A percentile compares a stretch with the other conserved stretches of the same genome.
These are phyloP conservation scores for Mesembrinibis cayennensis DNA, from an alignment of 2,113 vertebrate genomes.

Conservation along the genomic window DNA sequence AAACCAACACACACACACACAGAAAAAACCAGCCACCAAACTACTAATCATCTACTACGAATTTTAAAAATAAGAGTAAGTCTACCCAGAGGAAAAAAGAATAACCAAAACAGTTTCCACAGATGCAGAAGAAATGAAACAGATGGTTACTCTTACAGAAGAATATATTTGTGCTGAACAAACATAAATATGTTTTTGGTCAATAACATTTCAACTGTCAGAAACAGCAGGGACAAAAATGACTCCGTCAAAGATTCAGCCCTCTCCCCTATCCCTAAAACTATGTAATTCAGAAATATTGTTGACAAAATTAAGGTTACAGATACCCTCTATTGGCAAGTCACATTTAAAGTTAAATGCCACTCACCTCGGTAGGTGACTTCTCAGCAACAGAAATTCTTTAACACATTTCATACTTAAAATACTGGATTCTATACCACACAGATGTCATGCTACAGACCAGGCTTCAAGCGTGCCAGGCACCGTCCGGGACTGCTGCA, in stretches of 20 bases:
- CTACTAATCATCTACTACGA: not conserved
- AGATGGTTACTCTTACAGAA: conserved; percentile 8
- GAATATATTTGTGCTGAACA: not conserved
- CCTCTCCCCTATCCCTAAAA: not conserved
- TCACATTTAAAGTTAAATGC: not conserved
- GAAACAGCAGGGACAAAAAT: not conserved
- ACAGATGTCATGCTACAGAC: not conserved
- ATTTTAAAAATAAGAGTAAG: not conserved
- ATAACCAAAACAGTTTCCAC: not conserved
- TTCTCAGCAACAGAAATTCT: not conserved
- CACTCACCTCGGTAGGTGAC: not conserved
- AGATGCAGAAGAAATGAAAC: not conserved
- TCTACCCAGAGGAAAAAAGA: not conserved
- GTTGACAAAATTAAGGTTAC: not conserved
- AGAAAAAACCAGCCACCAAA: not conserved
- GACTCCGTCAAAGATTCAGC: not conserved
- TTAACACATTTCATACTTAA: not conserved
- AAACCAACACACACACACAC: too few species aligned
- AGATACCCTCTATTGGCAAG: not conserved
- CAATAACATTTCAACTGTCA: conserved; percentile 32
- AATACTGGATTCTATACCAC: not conserved
- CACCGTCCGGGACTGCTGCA: not conserved
- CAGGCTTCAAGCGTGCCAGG: not conserved
- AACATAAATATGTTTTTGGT: conserved; percentile 2
- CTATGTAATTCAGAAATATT: not conserved